Percentiles rank a stretch among this genome's conserved stretches.
Conservation (phyloP, 2,113 vertebrate species). For the Grammomys dolichurus region DNA sequence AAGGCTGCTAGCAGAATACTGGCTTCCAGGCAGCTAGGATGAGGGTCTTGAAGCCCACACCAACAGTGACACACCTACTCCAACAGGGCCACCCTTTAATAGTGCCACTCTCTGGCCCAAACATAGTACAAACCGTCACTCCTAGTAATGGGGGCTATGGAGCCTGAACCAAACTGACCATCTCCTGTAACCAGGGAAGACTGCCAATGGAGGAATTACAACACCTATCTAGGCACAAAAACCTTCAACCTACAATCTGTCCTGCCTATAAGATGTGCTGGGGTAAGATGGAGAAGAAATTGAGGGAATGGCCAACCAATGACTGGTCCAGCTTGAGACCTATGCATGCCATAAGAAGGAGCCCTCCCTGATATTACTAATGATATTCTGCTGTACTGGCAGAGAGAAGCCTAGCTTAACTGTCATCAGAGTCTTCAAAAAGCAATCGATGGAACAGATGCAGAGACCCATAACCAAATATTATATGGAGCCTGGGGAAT, state of each 20-base stretch:
- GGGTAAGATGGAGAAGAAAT: neutral
- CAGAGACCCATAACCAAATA: neutral
- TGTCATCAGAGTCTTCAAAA: neutral
- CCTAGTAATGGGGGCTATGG: neutral
- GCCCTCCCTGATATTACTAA: neutral
- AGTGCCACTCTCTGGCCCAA: too few species aligned
- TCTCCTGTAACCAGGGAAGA: neutral
- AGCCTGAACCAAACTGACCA: neutral
- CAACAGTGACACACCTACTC: too few species aligned
- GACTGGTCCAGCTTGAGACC: neutral
- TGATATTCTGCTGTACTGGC: neutral
- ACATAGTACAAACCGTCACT: too few species aligned
- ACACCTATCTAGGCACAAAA: neutral
- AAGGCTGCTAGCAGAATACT: too few species aligned
- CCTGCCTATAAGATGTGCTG: neutral
- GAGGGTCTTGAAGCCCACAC: too few species aligned
- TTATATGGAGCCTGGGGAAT: neutral
- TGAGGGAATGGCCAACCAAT: neutral
- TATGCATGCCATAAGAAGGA: neutral
- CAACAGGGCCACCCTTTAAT: too few species aligned
- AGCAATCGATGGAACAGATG: neutral
- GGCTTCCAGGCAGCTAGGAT: too few species aligned
- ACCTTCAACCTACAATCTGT: neutral
- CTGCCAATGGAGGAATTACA: neutral
- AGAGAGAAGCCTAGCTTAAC: neutral